Evolutionary conservation across 2,113 vertebrate genomes (phyloP).

Genomic region (Morone saxatilis): DNA sequence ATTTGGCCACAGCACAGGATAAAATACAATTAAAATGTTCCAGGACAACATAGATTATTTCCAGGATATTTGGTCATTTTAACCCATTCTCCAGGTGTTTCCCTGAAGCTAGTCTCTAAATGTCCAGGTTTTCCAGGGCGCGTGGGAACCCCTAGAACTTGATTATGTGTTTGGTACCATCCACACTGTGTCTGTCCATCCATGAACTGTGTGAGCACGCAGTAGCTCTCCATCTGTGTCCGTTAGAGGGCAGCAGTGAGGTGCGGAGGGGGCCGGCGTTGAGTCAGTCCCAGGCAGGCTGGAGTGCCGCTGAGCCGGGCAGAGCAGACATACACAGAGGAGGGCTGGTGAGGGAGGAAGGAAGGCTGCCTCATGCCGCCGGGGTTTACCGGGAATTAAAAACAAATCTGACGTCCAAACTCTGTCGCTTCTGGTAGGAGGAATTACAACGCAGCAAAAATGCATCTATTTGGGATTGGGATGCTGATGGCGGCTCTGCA

Average conservation of each 20-base stretch:
- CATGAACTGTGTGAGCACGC: too few species aligned
- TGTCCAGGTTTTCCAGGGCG: too few species aligned
- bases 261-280: slow-evolving; percentile 3
- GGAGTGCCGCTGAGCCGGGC: slow-evolving; percentile 29
- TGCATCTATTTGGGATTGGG: slow-evolving; percentile 56
- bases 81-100: too few species aligned
- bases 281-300: slow-evolving; percentile 27
- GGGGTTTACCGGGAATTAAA: slow-evolving; percentile 45
- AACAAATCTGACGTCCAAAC: neutral
- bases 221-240: neutral
- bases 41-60: too few species aligned
- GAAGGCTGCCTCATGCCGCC: slow-evolving; percentile 55
- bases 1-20: too few species aligned
- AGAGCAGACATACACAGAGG: slow-evolving; percentile 30
- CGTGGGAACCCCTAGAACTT: neutral
- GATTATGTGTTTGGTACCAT: neutral
- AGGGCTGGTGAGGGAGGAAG: slow-evolving; percentile 43
- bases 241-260: slow-evolving; percentile 52
- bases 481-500: slow-evolving; percentile 65
- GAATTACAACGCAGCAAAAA: slow-evolving; percentile 34
- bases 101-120: too few species aligned
- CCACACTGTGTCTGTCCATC: too few species aligned
- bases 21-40: too few species aligned
- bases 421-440: slow-evolving; percentile 14
- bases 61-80: too few species aligned